Percentiles rank a stretch among this genome's conserved stretches.
Evolutionary conservation across 2,113 vertebrate genomes (phyloP).

Genomic region (Oryzias melastigma): DNA sequence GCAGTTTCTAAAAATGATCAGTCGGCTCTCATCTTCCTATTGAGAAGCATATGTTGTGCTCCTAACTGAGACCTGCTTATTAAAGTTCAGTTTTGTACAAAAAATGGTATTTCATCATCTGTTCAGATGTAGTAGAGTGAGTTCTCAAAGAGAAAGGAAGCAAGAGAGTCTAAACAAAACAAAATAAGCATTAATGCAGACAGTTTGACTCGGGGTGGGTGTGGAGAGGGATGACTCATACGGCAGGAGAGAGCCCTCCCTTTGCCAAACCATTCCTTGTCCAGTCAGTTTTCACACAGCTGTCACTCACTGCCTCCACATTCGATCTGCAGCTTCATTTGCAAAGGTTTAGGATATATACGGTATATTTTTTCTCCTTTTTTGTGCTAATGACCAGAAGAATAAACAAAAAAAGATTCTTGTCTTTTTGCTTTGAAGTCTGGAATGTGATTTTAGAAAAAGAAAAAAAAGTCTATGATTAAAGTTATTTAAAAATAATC

Average conservation of each 20-base stretch:
- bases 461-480: background rate
- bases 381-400: background rate
- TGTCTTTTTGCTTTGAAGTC: slow-evolving; percentile 17
- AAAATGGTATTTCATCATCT: slow-evolving; percentile 43
- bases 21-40: slow-evolving; percentile 7
- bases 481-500: too few species aligned
- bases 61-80: slow-evolving; percentile 34
- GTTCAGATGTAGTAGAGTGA: slow-evolving; percentile 52
- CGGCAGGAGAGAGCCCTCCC: slow-evolving; percentile 67
- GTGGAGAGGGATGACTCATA: slow-evolving; percentile 78
- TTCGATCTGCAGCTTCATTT: slow-evolving; percentile 51
- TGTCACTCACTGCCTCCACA: slow-evolving; percentile 69
- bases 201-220: slow-evolving; percentile 57
- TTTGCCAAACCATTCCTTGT: slow-evolving; percentile 70
- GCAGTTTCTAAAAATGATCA: background rate
- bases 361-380: slow-evolving; percentile 18
- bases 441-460: slow-evolving; percentile 22
- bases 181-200: slow-evolving; percentile 55
- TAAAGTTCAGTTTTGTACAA: slow-evolving; percentile 34
- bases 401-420: background rate
- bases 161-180: background rate
- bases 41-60: slow-evolving; percentile 8
- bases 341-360: slow-evolving; percentile 23
- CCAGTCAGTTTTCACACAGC: slow-evolving; percentile 73
- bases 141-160: slow-evolving; percentile 57